Base-by-base conservation (phyloP, 2,888 invertebrate species). In the Dorcus parallelipipedus region DNA sequence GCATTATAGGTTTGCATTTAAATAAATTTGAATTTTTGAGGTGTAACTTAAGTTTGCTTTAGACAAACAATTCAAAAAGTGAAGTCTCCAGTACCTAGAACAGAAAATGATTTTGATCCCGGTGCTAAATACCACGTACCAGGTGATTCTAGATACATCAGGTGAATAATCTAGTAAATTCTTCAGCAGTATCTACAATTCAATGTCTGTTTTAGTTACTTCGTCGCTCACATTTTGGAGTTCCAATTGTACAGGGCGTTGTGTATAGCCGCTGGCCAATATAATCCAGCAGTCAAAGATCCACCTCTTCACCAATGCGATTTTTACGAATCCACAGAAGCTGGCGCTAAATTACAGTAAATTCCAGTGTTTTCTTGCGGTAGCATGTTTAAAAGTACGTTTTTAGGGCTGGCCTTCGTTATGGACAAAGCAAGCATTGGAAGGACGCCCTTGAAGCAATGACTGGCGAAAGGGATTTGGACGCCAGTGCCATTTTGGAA, bases 221-320 rank as follows among this genome's bases (percentile, higher is more conserved):
- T 83, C 65, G 83, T 90, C 57, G 86, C 86, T 20, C 84, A 84
- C 68, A 82, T 91, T 9, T 74, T 91, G 40, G 89, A 91, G 76
- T 91, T 90, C 74, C 90, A 90, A 79, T 87, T 91, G 65, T 84
- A 90, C 63, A 78, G 83, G 67, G 82, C 87, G 0, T 76, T 91
- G 38, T 91, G 91, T 69, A 82, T 79, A 52, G 82, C 77, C 61
- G 86, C 88, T 3, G 86, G 85, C 43, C 81, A 90, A 66, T 82
- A 81, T 59, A 83, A 84, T 64, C 83, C 82, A 1, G 74, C 79
- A 64, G 73, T 76, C 2, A 43, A 54, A 4, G 77, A 79, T 0
- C 84, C 84, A 66, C 84, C 87, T 52, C 77, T 91, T 4, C 86
- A 90, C 67, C 80, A 84, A 65, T 91, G 91, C 72, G 89, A 90